Evolutionary conservation across 2,888 invertebrate genomes (phyloP).

Genomic region (Alloscopus bannaensis): DNA sequence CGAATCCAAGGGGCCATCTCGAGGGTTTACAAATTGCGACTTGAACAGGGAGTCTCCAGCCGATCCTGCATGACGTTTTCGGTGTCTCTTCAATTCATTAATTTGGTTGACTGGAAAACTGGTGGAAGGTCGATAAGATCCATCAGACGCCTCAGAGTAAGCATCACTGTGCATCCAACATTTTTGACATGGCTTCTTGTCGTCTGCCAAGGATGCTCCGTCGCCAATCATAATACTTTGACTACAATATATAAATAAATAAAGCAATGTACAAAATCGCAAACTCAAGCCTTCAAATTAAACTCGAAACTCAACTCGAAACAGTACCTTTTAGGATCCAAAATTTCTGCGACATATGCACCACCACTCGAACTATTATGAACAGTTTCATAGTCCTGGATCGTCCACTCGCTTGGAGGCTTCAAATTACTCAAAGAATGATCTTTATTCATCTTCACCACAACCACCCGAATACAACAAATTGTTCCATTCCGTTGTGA

Average conservation of each 20-base stretch:
- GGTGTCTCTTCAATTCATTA: conserved; percentile 51
- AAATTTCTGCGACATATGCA: conserved; percentile 90
- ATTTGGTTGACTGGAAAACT: conserved; percentile 57
- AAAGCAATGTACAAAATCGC: background rate
- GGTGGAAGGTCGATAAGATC: conserved; percentile 56
- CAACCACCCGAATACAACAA: conserved; percentile 87
- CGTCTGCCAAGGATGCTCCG: conserved; percentile 57
- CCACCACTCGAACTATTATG: conserved; percentile 82
- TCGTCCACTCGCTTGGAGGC: conserved; percentile 82
- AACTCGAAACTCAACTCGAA: background rate
- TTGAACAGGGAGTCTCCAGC: conserved; percentile 26
- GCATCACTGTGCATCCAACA: conserved; percentile 59
- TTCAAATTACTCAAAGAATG: conserved; percentile 82
- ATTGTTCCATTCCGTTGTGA: conserved; percentile 91
- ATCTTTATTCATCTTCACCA: conserved; percentile 83
- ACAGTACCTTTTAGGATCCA: conserved; percentile 76
- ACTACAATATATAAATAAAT: conserved; percentile 35
- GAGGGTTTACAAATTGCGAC: conserved; percentile 69
- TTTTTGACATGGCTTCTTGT: conserved; percentile 68
- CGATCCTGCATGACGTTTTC: conserved; percentile 69
- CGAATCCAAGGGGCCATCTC: conserved; percentile 85
- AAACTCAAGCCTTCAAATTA: background rate
- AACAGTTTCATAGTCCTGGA: conserved; percentile 85
- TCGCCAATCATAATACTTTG: conserved; percentile 72
- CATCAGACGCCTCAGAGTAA: conserved; percentile 49